phyloP scores from a whole-genome alignment of 2,797 vertebrate species.

The Acipenser transmontanus region DNA sequence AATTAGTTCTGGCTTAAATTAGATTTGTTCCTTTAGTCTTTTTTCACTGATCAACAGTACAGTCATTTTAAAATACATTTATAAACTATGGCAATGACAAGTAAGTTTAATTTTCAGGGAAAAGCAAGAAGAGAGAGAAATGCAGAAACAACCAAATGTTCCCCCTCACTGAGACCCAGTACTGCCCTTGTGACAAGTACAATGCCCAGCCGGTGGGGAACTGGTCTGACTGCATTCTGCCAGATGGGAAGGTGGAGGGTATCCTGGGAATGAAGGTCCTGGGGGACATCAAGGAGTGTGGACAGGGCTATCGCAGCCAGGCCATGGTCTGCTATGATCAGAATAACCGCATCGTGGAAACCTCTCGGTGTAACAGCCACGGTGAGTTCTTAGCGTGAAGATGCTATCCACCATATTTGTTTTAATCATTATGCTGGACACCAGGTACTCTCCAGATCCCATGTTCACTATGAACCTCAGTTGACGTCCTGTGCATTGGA shows the following conservation, averaged over 20 bases:
- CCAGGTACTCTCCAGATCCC: not conserved
- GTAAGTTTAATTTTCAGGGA: constrained; percentile 57
- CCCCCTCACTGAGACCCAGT: constrained; percentile 90
- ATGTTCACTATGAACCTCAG: too few species aligned
- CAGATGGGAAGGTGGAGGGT: constrained; percentile 70
- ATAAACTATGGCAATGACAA: too few species aligned
- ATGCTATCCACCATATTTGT: not conserved
- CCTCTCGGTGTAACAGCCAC: constrained; percentile 87
- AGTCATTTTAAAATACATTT: too few species aligned
- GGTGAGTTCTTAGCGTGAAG: constrained; percentile 53
- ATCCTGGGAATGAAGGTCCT: constrained; percentile 71
- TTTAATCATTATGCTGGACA: not conserved
- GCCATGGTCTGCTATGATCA: constrained; percentile 96
- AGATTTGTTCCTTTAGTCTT: too few species aligned
- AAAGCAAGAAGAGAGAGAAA: constrained; percentile 94
- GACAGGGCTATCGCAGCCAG: constrained; percentile 93
- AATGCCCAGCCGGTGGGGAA: constrained; percentile 91
- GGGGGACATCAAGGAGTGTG: constrained; percentile 84
- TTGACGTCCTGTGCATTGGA: too few species aligned
- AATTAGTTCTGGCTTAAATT: too few species aligned
- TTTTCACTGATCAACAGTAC: too few species aligned
- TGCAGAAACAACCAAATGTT: constrained; percentile 90
- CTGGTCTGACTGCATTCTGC: constrained; percentile 95
- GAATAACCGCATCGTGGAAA: constrained; percentile 86
- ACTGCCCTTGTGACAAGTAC: constrained; percentile 95